A percentile compares a stretch with the other conserved stretches of the same genome.
These are phyloP conservation scores for Drosophila sturtevanti DNA, from an alignment of 1,140 invertebrate species.

Conservation along the genomic window DNA sequence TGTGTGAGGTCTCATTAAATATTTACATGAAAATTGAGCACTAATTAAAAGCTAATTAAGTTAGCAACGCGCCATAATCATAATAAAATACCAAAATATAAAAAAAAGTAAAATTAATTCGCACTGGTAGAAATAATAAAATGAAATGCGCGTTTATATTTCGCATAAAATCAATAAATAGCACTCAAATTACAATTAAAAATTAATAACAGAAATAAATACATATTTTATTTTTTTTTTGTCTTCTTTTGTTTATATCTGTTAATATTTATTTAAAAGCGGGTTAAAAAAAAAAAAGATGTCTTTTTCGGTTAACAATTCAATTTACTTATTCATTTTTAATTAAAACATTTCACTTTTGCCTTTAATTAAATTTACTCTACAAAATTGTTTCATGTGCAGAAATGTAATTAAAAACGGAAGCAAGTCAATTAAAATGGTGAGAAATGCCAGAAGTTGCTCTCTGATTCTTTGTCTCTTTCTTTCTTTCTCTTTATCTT, in stretches of 20 bases:
- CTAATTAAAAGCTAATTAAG: constrained; percentile 59
- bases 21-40: constrained; percentile 35
- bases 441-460: not conserved
- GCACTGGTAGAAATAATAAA: constrained; percentile 38
- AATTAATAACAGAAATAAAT: constrained; percentile 38
- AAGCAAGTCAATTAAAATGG: constrained; percentile 48
- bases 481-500: not conserved
- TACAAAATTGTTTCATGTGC: not conserved
- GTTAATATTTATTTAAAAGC: not conserved
- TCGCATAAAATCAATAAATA: constrained; percentile 46
- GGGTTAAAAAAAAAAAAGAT: not conserved
- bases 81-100: constrained; percentile 29
- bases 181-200: constrained; percentile 51
- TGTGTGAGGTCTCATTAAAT: constrained; percentile 25
- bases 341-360: constrained; percentile 47
- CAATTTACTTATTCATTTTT: constrained; percentile 50
- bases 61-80: constrained; percentile 34
- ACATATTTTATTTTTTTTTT: no score
- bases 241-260: not conserved
- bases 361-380: constrained; percentile 37
- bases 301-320: constrained; percentile 31
- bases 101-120: constrained; percentile 7
- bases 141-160: constrained; percentile 14
- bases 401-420: constrained; percentile 45
- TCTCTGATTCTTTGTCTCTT: not conserved